phyloP scores from a whole-genome alignment of 2,888 invertebrate genomes.

The Himalopsyche japonica region DNA sequence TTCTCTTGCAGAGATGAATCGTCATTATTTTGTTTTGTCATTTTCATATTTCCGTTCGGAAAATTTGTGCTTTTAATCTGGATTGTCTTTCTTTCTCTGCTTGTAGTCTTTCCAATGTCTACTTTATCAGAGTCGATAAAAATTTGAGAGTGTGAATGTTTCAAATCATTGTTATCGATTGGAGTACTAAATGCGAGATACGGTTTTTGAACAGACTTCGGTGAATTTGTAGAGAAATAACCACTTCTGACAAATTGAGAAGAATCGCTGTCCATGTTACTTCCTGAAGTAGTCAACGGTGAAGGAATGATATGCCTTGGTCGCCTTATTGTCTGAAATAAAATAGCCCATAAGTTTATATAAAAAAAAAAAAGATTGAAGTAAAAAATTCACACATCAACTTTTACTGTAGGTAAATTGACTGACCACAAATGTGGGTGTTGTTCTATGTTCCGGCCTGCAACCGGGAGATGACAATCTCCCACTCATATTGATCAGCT shows the following conservation, averaged over 20 bases:
- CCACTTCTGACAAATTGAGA: not conserved
- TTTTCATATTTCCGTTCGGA: not conserved
- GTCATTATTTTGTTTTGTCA: not conserved
- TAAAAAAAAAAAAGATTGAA: not conserved
- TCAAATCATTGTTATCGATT: not conserved
- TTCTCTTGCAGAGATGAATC: too few species aligned
- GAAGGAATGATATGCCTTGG: not conserved
- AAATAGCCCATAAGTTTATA: not conserved
- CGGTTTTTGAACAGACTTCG: not conserved
- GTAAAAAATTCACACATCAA: not conserved
- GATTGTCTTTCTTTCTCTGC: not conserved
- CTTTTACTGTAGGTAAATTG: not conserved
- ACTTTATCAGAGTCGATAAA: not conserved
- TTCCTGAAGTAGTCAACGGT: not conserved
- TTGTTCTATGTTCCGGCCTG: not conserved
- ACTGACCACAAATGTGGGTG: slow-evolving; percentile 26
- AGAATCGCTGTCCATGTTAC: not conserved
- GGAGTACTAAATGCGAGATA: not conserved
- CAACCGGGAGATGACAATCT: not conserved
- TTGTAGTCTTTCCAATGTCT: not conserved
- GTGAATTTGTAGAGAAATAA: not conserved
- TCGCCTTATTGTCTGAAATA: slow-evolving; percentile 11
- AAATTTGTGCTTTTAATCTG: not conserved
- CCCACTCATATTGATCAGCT: not conserved
- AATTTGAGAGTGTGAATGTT: not conserved